Percentiles rank a stretch among this genome's conserved stretches.
Evolutionary conservation across 2,888 invertebrate genomes (phyloP).

Genomic region (Thera britannica): DNA sequence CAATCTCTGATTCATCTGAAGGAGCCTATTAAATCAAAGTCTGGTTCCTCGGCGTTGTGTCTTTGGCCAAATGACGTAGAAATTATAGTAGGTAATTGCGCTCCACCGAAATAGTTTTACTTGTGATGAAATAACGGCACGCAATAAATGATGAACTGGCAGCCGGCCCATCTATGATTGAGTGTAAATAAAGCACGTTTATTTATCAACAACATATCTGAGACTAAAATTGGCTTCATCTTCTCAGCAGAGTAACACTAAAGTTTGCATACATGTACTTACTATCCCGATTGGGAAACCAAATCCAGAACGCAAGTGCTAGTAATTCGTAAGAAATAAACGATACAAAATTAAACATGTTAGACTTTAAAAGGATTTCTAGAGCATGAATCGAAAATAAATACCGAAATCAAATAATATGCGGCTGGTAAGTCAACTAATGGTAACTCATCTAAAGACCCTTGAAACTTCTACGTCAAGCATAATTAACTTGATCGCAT

Average conservation of each 20-base stretch:
- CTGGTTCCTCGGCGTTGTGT: neutral
- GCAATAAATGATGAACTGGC: constrained; percentile 27
- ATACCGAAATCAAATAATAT: too few relatives aligned
- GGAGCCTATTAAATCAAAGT: constrained; percentile 13
- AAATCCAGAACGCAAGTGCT: too few relatives aligned
- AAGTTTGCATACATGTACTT: neutral
- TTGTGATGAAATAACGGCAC: constrained; percentile 27
- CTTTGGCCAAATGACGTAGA: constrained; percentile 20
- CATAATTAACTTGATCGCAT: too few relatives aligned
- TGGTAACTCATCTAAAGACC: too few relatives aligned
- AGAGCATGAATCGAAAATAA: too few relatives aligned
- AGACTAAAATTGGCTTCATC: neutral
- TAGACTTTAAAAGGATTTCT: too few relatives aligned
- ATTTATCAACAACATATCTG: constrained; percentile 19
- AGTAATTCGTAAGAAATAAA: too few relatives aligned
- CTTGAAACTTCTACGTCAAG: too few relatives aligned
- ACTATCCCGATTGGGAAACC: neutral
- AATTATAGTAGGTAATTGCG: constrained; percentile 27
- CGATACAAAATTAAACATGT: too few relatives aligned
- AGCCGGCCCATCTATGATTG: constrained; percentile 29
- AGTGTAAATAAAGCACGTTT: constrained; percentile 16
- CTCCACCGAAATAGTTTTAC: constrained; percentile 22
- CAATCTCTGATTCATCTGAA: constrained; percentile 25
- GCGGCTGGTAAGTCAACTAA: too few relatives aligned
- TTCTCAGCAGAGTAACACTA: neutral